Conservation (phyloP, 2,113 vertebrate genomes). For the Taxidea taxus region DNA sequence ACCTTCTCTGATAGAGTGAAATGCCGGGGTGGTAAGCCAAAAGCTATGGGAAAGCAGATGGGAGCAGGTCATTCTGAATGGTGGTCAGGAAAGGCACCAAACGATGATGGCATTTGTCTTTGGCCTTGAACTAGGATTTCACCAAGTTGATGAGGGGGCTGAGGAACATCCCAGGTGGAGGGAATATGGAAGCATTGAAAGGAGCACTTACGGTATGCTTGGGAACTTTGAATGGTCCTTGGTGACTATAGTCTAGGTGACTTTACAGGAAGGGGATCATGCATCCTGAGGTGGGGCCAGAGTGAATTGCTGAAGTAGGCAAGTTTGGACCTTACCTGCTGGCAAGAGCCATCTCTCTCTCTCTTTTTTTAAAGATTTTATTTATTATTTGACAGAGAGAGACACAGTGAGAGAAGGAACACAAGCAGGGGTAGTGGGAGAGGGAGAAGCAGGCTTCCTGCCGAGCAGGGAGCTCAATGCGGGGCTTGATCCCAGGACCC, state of each 20-base stretch:
- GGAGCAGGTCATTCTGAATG: not conserved
- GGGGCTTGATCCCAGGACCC: no score
- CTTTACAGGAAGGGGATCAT: not conserved
- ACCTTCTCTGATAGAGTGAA: not conserved
- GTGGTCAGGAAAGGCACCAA: slow-evolving; percentile 7
- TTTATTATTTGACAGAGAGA: no score
- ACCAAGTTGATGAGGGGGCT: not conserved
- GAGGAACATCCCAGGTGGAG: not conserved
- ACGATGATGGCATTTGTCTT: not conserved
- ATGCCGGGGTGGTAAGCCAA: not conserved
- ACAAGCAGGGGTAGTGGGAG: no score
- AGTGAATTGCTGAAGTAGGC: not conserved
- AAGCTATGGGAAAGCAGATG: not conserved
- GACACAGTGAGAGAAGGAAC: no score
- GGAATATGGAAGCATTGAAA: not conserved
- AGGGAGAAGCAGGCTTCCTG: no score
- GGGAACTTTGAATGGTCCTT: not conserved
- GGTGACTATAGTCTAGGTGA: not conserved
- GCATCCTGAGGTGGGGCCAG: not conserved
- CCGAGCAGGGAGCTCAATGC: no score
- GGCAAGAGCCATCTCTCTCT: not conserved
- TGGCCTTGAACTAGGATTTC: slow-evolving; percentile 16
- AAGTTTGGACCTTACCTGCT: not conserved
- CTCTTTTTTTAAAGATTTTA: no score
- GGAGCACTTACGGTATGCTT: not conserved